Evolutionary conservation across 2,797 vertebrate species (phyloP).

Genomic region (Anniella stebbinsi): DNA sequence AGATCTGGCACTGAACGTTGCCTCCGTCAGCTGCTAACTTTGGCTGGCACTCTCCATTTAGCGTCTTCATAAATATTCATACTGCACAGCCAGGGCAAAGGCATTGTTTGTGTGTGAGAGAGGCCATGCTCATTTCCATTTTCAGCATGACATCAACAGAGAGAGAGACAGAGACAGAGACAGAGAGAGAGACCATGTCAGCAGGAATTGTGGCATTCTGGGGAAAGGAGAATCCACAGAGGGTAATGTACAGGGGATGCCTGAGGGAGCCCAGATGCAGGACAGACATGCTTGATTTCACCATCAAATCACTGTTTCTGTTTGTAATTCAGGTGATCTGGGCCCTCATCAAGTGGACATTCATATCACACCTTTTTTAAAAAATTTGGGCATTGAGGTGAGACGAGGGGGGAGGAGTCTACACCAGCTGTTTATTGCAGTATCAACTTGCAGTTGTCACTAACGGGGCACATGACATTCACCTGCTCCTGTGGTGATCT

Average conservation of each 20-base stretch:
- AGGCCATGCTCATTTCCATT: constrained; percentile 68
- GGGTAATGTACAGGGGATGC: constrained; percentile 1
- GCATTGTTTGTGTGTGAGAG: constrained; percentile 48
- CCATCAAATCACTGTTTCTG: constrained; percentile 56
- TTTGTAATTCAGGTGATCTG: constrained; percentile 63
- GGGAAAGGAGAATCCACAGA: constrained; percentile 47
- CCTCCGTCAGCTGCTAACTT: constrained; percentile 70
- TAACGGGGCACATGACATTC: too few relatives aligned
- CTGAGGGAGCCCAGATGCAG: background rate
- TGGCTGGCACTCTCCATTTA: constrained; percentile 47
- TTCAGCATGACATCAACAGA: constrained; percentile 66
- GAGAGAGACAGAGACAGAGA: background rate
- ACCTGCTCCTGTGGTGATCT: too few relatives aligned
- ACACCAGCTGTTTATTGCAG: too few relatives aligned
- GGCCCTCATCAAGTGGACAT: constrained; percentile 69
- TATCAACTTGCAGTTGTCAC: too few relatives aligned
- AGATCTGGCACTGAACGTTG: constrained; percentile 61
- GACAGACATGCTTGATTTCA: constrained; percentile 51
- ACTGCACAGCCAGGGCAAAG: constrained; percentile 66
- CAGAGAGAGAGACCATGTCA: constrained; percentile 28
- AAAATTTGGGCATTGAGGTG: constrained; percentile 70
- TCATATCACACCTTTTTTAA: constrained; percentile 73
- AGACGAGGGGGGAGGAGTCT: too few relatives aligned
- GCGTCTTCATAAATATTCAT: constrained; percentile 76
- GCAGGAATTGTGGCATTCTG: constrained; percentile 51